phyloP scores from a whole-genome alignment of 2,113 vertebrate species.

The Haplochromis vanheusdeni region DNA sequence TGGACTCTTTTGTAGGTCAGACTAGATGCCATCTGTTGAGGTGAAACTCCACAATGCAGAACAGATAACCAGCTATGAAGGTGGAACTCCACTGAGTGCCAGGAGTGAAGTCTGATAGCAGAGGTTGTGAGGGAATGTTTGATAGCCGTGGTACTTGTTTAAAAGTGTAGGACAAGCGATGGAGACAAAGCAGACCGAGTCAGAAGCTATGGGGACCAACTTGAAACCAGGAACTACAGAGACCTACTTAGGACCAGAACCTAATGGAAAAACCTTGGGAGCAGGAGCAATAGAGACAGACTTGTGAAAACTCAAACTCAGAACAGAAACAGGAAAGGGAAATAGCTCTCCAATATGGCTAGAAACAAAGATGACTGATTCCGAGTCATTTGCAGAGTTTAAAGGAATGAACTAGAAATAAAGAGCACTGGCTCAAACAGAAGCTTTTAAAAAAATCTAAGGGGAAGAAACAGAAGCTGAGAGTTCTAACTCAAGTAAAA shows the following conservation, averaged over 20 bases:
- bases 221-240: not conserved
- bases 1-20: not conserved
- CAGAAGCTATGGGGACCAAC: not conserved
- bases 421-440: not conserved
- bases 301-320: not conserved
- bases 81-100: not conserved
- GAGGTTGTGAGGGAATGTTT: not conserved
- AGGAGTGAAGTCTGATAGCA: not conserved
- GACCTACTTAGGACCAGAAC: not conserved
- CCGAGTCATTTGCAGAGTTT: not conserved
- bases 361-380: not conserved
- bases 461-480: not conserved
- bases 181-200: not conserved
- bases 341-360: not conserved
- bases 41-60: not conserved
- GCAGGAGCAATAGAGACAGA: not conserved
- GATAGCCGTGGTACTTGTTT: not conserved
- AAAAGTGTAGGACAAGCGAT: not conserved
- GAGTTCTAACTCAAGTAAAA: not conserved
- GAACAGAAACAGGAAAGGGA: not conserved
- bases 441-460: not conserved
- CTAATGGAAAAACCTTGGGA: not conserved
- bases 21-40: not conserved
- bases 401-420: not conserved
- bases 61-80: not conserved